Evolutionary conservation across 1,140 invertebrate genomes (phyloP), one percentile per base, ranked within the genome.

Genomic region (Teleopsis dalmanni): DNA sequence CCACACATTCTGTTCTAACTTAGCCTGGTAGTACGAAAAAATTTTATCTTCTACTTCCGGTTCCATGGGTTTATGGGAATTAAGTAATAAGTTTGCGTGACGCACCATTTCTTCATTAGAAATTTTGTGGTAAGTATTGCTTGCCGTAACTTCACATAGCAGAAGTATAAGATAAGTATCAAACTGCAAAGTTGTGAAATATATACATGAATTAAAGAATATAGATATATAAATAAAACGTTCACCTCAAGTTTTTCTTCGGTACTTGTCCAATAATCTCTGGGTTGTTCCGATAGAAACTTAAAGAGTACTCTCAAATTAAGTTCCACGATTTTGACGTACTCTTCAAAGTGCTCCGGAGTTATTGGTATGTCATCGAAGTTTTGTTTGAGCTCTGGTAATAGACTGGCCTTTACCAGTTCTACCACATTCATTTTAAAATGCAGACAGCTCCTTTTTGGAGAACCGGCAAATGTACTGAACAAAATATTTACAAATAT

Each of bases 121-220:
- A n/a, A n/a, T n/a, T n/a, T n/a, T n/a, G n/a, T n/a, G n/a, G n/a
- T n/a, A n/a, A n/a, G n/a, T n/a, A n/a, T n/a, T n/a, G n/a, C n/a
- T n/a, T n/a, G n/a, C n/a, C n/a, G n/a, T n/a, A n/a, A 53, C 16
- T 40, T 53, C 51, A 25, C 35, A 49, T 9, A 45, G n/a, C 3
- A 53, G 29, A 16, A 42, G 11, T 23, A 53, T 19, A 3, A 53
- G 34, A 21, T 26, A 11, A 6, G 35, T 23, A 16, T 40, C 11
- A 9, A 34, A 9, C 51, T 53, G 8, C 2, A 9, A 14, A 42
- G 21, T 26, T 41, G 11, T 34, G n/a, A 35, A 42, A 6, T 37
- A n/a, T n/a, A n/a, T n/a, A n/a, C 22, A 10, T 21, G 19, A 23
- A 37, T 11, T 36, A 34, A 11, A 10, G 14, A 44, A 27, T 33